Percentiles rank a stretch among this genome's conserved stretches.
Conservation (phyloP, 1,140 invertebrate genomes). For the Augochlora pura region DNA sequence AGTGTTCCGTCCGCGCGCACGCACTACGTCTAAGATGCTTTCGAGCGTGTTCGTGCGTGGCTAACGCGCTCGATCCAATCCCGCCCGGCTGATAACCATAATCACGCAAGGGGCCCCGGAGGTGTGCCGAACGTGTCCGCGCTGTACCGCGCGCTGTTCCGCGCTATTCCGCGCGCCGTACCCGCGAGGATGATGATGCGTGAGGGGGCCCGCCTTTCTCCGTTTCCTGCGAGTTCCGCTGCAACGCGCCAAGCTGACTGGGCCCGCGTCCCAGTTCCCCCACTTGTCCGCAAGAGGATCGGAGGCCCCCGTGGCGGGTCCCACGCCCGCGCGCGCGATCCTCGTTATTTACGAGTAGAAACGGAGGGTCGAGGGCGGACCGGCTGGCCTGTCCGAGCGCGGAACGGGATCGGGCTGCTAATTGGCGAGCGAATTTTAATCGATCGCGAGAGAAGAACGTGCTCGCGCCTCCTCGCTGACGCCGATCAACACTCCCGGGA, state of each 20-base stretch:
- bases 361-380: constrained; percentile 43
- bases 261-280: neutral
- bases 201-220: constrained; percentile 28
- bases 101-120: constrained; percentile 53
- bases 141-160: too few species aligned
- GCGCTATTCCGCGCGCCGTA: too few species aligned
- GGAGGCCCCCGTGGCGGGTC: constrained; percentile 57
- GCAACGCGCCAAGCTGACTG: too few species aligned
- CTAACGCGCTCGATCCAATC: constrained; percentile 71
- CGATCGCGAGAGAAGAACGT: neutral
- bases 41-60: constrained; percentile 64
- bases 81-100: constrained; percentile 66
- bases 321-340: constrained; percentile 62
- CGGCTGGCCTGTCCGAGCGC: too few species aligned
- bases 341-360: constrained; percentile 68
- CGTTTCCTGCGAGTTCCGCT: constrained; percentile 13
- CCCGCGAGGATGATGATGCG: too few species aligned
- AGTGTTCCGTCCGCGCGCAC: constrained; percentile 27
- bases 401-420: constrained; percentile 22
- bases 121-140: neutral
- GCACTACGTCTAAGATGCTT: neutral
- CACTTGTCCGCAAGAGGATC: neutral
- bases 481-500: too few species aligned
- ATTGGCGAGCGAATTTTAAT: constrained; percentile 44
- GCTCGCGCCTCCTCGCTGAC: neutral